These are phyloP conservation scores for Chlamydotis undulata DNA, from an alignment of 2,113 vertebrate genomes.

Conservation along the genomic window DNA sequence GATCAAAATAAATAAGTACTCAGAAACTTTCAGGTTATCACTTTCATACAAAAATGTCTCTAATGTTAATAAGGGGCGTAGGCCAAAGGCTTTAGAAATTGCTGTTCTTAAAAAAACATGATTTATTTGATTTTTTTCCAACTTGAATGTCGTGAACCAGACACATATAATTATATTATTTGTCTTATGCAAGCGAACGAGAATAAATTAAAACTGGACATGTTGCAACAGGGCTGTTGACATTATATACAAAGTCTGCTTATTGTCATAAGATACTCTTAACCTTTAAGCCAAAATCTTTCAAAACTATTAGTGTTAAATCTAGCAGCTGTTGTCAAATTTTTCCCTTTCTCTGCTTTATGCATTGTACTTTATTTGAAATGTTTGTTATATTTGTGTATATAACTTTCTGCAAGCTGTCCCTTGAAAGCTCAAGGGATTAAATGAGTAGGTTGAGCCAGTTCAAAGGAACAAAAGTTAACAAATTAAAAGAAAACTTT, in stretches of 20 bases:
- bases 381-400: constrained; percentile 84
- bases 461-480: constrained; percentile 81
- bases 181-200: constrained; percentile 80
- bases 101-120: constrained; percentile 65
- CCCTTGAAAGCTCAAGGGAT: constrained; percentile 78
- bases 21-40: constrained; percentile 67
- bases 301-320: constrained; percentile 85
- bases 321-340: constrained; percentile 79
- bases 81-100: constrained; percentile 63
- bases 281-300: constrained; percentile 85
- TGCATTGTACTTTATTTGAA: constrained; percentile 80
- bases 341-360: constrained; percentile 78
- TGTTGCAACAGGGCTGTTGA: constrained; percentile 83
- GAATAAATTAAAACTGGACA: constrained; percentile 84
- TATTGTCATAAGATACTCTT: constrained; percentile 86
- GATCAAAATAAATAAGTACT: constrained; percentile 68
- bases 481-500: constrained; percentile 83
- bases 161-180: constrained; percentile 82
- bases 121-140: constrained; percentile 70
- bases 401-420: constrained; percentile 82
- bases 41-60: constrained; percentile 61
- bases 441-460: constrained; percentile 77
- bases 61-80: constrained; percentile 61
- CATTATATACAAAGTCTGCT: constrained; percentile 84
- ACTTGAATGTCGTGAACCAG: constrained; percentile 76